phyloP scores from a whole-genome alignment of 35 echinoderm and acorn worm genomes.

The Strongylocentrotus purpuratus region DNA sequence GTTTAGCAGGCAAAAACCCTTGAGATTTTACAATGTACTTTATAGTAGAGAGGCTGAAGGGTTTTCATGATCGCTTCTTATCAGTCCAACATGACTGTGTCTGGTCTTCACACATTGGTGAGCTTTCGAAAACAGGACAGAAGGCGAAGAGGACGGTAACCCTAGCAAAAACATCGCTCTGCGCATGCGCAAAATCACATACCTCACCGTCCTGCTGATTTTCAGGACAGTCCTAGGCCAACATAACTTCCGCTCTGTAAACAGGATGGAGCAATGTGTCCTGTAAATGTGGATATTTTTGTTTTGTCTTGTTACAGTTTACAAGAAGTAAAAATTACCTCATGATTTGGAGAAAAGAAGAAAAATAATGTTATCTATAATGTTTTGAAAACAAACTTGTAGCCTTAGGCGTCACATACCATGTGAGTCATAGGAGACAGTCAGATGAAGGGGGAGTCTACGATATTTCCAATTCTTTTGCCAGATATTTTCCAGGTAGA shows the following conservation, averaged over 20 bases:
- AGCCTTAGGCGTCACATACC: background rate
- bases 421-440: background rate
- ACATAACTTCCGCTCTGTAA: too few species aligned
- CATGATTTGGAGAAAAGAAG: too few species aligned
- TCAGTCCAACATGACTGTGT: background rate
- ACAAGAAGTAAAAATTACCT: background rate
- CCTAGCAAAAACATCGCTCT: too few species aligned
- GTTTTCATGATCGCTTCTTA: background rate
- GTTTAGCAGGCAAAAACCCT: background rate
- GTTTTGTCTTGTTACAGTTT: background rate
- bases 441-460: background rate
- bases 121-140: too few species aligned
- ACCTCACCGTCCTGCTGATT: too few species aligned
- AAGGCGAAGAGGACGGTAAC: too few species aligned
- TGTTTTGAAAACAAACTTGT: background rate
- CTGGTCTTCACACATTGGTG: background rate
- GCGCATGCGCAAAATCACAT: too few species aligned
- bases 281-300: too few species aligned
- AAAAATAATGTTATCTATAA: background rate
- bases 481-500: slow-evolving; percentile 10
- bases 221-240: too few species aligned
- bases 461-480: background rate
- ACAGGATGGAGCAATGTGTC: too few species aligned
- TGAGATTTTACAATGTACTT: background rate
- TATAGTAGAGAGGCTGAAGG: background rate